A percentile compares a stretch with the other conserved stretches of the same genome.
phyloP scores from a whole-genome alignment of 2,888 invertebrate species.

The Ephialtes manifestator region DNA sequence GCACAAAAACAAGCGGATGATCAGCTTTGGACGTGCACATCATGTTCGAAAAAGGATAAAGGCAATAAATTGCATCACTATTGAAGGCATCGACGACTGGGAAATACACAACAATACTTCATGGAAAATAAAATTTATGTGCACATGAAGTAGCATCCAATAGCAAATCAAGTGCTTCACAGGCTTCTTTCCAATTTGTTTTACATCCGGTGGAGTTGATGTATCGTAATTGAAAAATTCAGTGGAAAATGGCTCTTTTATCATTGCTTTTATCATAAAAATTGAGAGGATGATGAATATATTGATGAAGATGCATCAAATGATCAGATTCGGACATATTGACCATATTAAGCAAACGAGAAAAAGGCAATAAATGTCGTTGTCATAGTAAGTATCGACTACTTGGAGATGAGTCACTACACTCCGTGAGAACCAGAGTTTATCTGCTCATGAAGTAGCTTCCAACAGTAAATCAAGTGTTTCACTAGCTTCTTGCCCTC shows the following conservation, averaged over 20 bases:
- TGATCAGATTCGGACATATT: too few relatives aligned
- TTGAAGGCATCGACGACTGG: not conserved
- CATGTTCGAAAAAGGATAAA: not conserved
- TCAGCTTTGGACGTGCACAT: not conserved
- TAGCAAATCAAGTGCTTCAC: not conserved
- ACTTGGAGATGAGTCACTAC: too few relatives aligned
- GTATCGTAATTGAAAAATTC: not conserved
- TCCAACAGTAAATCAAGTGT: too few relatives aligned
- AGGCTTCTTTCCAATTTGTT: not conserved
- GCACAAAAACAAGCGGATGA: not conserved
- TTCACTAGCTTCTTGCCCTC: not conserved
- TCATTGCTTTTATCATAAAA: too few relatives aligned
- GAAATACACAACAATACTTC: not conserved
- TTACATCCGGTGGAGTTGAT: not conserved
- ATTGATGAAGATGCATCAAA: too few relatives aligned
- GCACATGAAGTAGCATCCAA: not conserved
- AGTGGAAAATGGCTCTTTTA: too few relatives aligned
- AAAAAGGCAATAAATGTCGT: too few relatives aligned
- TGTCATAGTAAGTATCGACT: too few relatives aligned
- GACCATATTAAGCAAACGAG: too few relatives aligned
- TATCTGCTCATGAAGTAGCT: too few relatives aligned
- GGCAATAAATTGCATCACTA: slow-evolving; percentile 25
- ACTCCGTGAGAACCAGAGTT: too few relatives aligned
- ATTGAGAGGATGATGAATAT: too few relatives aligned
- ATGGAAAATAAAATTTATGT: slow-evolving; percentile 14